These are phyloP conservation scores for Poecilia latipinna DNA, from an alignment of 2,113 vertebrate genomes.

Conservation along the genomic window DNA sequence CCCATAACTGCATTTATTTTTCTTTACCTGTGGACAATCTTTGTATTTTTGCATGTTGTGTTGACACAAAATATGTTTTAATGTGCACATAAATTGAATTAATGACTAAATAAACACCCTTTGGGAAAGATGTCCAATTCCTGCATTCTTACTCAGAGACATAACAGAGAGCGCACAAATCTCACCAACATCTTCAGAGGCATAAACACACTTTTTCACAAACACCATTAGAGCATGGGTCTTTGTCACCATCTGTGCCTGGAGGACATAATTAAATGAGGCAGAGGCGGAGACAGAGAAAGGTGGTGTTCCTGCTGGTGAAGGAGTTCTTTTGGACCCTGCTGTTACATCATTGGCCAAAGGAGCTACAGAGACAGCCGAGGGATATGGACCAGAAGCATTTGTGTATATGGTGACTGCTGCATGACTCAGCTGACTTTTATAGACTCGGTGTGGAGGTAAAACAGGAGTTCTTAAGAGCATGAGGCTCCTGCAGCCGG, in stretches of 20 bases:
- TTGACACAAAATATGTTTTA: conserved; percentile 40
- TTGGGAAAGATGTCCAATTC: conserved; percentile 31
- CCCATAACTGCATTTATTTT: background rate
- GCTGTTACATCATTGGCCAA: conserved; percentile 57
- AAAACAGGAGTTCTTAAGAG: conserved; percentile 37
- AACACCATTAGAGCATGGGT: conserved; percentile 43
- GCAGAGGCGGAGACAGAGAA: conserved; percentile 38
- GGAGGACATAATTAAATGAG: conserved; percentile 59
- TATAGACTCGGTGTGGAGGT: conserved; percentile 30
- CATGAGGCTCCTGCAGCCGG: background rate
- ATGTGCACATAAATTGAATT: conserved; percentile 54
- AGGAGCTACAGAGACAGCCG: conserved; percentile 16
- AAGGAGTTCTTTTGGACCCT: conserved; percentile 49
- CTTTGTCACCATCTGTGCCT: conserved; percentile 64
- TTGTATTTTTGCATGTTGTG: conserved; percentile 18
- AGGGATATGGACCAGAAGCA: background rate
- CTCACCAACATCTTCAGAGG: background rate
- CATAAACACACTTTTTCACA: conserved; percentile 42
- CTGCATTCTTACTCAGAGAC: conserved; percentile 8
- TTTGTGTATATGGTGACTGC: conserved; percentile 14
- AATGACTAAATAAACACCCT: conserved; percentile 52
- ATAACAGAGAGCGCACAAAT: too few relatives aligned
- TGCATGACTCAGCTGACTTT: conserved; percentile 52
- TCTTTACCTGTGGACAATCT: background rate
- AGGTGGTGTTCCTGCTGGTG: conserved; percentile 48